Evolutionary conservation across 2,888 invertebrate species (phyloP).

Genomic region (Netelia virgata): DNA sequence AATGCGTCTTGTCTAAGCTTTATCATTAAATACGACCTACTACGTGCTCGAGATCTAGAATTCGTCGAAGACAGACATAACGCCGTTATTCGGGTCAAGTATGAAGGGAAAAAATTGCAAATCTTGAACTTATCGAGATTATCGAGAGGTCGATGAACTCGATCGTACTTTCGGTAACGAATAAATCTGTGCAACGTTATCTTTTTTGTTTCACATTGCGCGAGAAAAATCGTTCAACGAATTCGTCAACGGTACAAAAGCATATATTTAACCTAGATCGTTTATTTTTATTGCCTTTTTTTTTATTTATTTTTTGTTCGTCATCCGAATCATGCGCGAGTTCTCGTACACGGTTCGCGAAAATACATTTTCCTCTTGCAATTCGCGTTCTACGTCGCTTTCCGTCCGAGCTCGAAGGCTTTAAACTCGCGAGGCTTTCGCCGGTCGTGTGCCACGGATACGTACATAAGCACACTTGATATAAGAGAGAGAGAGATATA

Average conservation of each 20-base stretch:
- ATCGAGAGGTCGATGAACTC: constrained; percentile 24
- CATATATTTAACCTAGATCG: constrained; percentile 11
- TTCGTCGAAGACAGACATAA: no score
- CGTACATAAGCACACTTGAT: constrained; percentile 43
- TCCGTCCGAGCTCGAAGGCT: background rate
- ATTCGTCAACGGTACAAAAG: background rate
- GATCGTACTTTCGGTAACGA: background rate
- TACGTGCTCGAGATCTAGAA: no score
- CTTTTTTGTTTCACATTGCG: constrained; percentile 11
- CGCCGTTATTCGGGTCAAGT: no score
- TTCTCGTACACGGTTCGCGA: background rate
- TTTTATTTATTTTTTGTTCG: constrained; percentile 3
- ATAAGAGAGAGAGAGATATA: constrained; percentile 23
- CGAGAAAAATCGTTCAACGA: background rate
- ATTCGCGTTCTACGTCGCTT: constrained; percentile 50
- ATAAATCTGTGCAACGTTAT: background rate
- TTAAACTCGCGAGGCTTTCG: constrained; percentile 22
- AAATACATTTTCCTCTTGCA: constrained; percentile 1
- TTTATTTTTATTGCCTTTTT: constrained; percentile 11
- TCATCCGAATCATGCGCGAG: constrained; percentile 23
- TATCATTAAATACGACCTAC: background rate
- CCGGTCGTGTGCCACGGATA: constrained; percentile 20
- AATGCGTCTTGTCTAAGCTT: constrained; percentile 30
- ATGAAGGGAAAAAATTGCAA: no score
- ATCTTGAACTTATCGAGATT: no score